Evolutionary conservation across 2,797 vertebrate genomes (phyloP), one percentile per base, ranked within the genome.

Genomic region (Trachurus trachurus): DNA sequence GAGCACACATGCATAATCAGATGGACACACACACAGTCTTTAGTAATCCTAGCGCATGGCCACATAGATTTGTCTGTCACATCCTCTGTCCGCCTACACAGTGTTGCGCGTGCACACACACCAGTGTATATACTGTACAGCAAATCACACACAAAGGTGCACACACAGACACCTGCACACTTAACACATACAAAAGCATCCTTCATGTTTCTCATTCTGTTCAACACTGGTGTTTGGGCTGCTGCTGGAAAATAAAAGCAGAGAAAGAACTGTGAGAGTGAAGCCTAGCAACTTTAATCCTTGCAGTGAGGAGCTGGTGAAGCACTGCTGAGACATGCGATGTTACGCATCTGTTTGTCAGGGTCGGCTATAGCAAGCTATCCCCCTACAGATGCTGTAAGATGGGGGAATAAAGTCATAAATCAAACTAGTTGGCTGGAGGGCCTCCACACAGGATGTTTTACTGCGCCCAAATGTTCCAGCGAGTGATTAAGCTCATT

Each of bases 401-500:
- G 66, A 84, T 53, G 56, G 54, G 61, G 64, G 81, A 83, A 82
- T 76, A 82, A 81, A 87, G 72, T 72, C 78, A 88, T 91, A 90
- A 91, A 89, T 94, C 88, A 93, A 88, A 87, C 40, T 61, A 74
- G 79, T 83, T 84, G 71, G 88, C 86, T 86, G 59, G 49, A 79
- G 81, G 88, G 85, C 57, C 74, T 73, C 83, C 49, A 75, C 63
- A 29, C 76, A 78, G 84, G 71, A 90, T 86, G 74, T 86, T 91
- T 90, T 85, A 91, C 80, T 89, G 86, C 82, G 64, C 80, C 83
- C 83, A 87, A 89, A 89, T 85, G 87, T 86, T 92, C 85, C 77
- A 76, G 79, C 66, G 56, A 82, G 89, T 92, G 90, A 92, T 93
- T 90, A 91, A 92, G 73, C 85, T 88, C 70, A 84, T 86, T 85